phyloP scores from a whole-genome alignment of 1,140 invertebrate genomes.

The Adoxophyes honmai region DNA sequence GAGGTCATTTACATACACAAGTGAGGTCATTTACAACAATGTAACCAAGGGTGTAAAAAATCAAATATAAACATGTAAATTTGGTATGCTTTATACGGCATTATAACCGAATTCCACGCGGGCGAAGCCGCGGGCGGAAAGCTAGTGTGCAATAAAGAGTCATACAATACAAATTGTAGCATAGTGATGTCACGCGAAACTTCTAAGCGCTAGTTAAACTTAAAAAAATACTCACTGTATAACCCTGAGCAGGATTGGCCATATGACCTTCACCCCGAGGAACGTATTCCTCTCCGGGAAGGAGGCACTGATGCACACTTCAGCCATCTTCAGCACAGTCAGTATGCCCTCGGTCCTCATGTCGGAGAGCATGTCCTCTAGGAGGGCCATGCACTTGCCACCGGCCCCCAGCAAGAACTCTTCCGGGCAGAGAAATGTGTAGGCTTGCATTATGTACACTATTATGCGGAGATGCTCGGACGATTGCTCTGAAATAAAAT shows the following conservation, averaged over 20 bases:
- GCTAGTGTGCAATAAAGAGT: too few relatives aligned
- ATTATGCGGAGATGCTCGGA: constrained; percentile 88
- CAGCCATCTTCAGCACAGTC: constrained; percentile 84
- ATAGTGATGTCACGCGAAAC: too few relatives aligned
- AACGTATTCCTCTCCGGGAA: constrained; percentile 81
- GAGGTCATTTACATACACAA: neutral
- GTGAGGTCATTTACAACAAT: too few relatives aligned
- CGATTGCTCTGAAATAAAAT: constrained; percentile 81
- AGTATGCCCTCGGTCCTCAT: constrained; percentile 88
- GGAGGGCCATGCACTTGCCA: constrained; percentile 80
- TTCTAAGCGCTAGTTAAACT: too few relatives aligned
- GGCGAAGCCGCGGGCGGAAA: too few relatives aligned
- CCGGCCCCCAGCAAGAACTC: constrained; percentile 87
- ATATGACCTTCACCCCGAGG: constrained; percentile 78
- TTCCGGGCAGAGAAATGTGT: constrained; percentile 88
- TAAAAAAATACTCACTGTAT: constrained; percentile 82
- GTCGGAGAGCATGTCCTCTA: constrained; percentile 86
- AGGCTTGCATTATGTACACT: constrained; percentile 89
- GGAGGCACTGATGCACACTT: constrained; percentile 82
- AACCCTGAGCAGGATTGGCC: constrained; percentile 81
- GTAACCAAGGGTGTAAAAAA: too few relatives aligned
- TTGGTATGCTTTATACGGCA: too few relatives aligned
- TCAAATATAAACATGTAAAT: too few relatives aligned
- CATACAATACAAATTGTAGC: too few relatives aligned
- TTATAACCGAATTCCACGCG: too few relatives aligned